Base-by-base conservation (phyloP, 1,140 invertebrate genomes). In the Varroa destructor region DNA sequence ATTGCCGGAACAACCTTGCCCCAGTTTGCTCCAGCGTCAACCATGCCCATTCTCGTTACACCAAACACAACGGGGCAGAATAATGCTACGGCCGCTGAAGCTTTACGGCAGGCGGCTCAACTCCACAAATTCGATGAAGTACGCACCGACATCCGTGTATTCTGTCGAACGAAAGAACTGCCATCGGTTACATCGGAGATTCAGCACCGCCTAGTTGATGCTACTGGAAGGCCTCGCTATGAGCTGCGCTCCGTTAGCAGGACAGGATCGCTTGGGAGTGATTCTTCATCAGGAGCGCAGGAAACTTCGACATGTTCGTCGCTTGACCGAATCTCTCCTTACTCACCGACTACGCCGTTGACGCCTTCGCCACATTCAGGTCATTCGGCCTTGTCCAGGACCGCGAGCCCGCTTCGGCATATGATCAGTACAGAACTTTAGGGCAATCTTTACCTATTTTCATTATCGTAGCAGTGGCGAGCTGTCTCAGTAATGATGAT, bases 171-270 rank as follows among this genome's bases (percentile, higher is more conserved):
- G 12, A 67, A 67, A 67, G 61, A 67, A 37, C 40, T 12, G 36
- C 61, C 61, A 14, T 14, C 61, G 46, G 61, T 67, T 1, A 67
- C 14, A 8, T 67, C 61, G 40, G 61, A 67, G 8, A 67, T 67
- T 37, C 14, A 67, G 40, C 61, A 67, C 40, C 61, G 61, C 12
- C 61, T 67, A 14, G 5, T 67, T 1, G 61, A 67, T 12, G 40
- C 61, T 12, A 67, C 40, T 12, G 61, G 61, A 40, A 67, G 46
- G 46, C 12, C 61, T 12, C 61, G 61, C 1, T 67, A 67, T 37
- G 61, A 67, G 37, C 40, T 67, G 61, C 40, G 61, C 12, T 67
- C 61, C 61, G 61, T 67, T 40, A 67, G 61, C 61, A 67, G 61
- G 61, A 67, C 61, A 1, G 61, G 61, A 14, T 67, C 61, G 37